Evolutionary conservation across 2,113 vertebrate species (phyloP).

Genomic region (Anoura caudifer): DNA sequence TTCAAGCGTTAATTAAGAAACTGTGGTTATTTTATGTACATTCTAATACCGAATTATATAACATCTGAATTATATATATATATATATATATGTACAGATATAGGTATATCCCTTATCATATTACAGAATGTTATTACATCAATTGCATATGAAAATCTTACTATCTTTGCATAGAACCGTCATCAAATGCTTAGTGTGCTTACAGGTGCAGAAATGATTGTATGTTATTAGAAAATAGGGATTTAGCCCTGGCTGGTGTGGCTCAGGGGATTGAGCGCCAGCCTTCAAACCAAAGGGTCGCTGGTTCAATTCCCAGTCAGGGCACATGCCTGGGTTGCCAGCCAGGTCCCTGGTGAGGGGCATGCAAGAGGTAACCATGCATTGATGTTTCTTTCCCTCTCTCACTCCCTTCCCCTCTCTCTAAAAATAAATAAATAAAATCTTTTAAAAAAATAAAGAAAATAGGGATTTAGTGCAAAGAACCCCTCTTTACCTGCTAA

Average conservation of each 20-base stretch:
- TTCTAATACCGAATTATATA: neutral
- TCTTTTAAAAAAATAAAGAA: neutral
- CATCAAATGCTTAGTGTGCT: neutral
- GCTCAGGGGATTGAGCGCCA: no score
- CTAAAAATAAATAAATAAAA: no score
- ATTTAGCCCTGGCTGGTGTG: no score
- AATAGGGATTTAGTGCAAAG: neutral
- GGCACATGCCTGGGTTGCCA: no score
- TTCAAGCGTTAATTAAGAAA: neutral
- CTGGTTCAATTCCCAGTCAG: no score
- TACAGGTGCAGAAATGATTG: neutral
- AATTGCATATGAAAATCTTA: neutral
- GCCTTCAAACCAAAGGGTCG: no score
- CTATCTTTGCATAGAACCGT: neutral
- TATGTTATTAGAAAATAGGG: neutral
- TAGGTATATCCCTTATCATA: neutral
- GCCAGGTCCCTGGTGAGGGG: no score
- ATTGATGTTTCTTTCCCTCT: no score
- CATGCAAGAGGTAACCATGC: no score
- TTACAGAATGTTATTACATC: neutral
- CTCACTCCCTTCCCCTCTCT: no score
- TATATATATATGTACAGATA: neutral
- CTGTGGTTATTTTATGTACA: slow-evolving; percentile 15
- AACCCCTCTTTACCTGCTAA: neutral
- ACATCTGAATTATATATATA: neutral